Evolutionary conservation across 2,113 vertebrate species (phyloP).

Genomic region (Anseranas semipalmata): DNA sequence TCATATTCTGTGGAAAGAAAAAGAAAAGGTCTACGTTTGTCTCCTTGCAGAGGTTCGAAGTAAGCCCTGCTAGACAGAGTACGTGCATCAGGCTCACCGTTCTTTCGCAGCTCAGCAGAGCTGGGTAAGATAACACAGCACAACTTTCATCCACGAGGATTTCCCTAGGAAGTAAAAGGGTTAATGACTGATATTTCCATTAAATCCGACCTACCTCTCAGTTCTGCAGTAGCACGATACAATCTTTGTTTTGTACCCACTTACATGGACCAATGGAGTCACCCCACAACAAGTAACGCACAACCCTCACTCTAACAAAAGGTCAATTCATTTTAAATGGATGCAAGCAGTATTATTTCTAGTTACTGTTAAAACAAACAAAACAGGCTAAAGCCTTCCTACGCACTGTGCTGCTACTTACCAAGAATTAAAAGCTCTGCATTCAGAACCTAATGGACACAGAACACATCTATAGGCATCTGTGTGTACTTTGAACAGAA

Average conservation of each 20-base stretch:
- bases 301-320: constrained; percentile 23
- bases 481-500: constrained; percentile 22
- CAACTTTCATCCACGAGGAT: constrained; percentile 41
- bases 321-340: constrained; percentile 67
- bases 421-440: constrained; percentile 60
- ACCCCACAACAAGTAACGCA: constrained; percentile 7
- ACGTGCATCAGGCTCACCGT: neutral
- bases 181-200: constrained; percentile 77
- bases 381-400: constrained; percentile 15
- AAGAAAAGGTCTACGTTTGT: neutral
- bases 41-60: constrained; percentile 20
- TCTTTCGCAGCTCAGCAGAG: neutral
- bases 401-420: constrained; percentile 31
- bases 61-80: neutral
- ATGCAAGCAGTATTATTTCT: constrained; percentile 31
- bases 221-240: constrained; percentile 49
- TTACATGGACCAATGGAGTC: constrained; percentile 69
- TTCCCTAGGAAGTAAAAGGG: constrained; percentile 72
- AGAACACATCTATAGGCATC: constrained; percentile 23
- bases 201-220: constrained; percentile 73
- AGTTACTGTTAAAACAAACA: neutral
- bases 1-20: constrained; percentile 10
- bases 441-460: constrained; percentile 26
- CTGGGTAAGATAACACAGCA: neutral
- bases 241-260: constrained; percentile 64